These are phyloP conservation scores for Dendrocincla tyrannina DNA, from an alignment of 2,797 vertebrate genomes.

Conservation along the genomic window DNA sequence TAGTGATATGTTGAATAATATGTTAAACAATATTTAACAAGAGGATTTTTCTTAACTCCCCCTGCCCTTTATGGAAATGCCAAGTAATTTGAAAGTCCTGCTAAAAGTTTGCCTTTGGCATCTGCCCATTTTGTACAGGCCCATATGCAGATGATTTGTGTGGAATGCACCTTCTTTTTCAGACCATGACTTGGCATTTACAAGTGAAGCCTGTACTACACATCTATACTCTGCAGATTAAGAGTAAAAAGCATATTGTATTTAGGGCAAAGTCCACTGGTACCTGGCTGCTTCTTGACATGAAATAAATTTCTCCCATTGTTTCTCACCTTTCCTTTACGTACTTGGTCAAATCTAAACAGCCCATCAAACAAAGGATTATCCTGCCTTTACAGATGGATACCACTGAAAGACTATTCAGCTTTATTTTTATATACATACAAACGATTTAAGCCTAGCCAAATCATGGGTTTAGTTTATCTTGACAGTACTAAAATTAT, in stretches of 20 bases:
- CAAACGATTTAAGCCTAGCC: background rate
- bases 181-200: background rate
- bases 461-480: background rate
- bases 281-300: background rate
- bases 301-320: background rate
- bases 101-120: background rate
- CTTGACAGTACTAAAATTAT: background rate
- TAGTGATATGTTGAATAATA: background rate
- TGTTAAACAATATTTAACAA: background rate
- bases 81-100: background rate
- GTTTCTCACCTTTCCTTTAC: background rate
- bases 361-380: background rate
- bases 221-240: too few species aligned
- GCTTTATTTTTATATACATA: background rate
- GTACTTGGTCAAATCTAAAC: background rate
- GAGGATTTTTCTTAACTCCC: background rate
- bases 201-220: background rate
- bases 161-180: background rate
- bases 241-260: rapidly evolving
- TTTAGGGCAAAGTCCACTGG: background rate
- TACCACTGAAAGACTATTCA: background rate
- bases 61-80: background rate
- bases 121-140: background rate
- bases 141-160: background rate
- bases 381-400: background rate